Evolutionary conservation across 1,140 invertebrate species (phyloP).

Genomic region (Pogonognathellus flavescens): DNA sequence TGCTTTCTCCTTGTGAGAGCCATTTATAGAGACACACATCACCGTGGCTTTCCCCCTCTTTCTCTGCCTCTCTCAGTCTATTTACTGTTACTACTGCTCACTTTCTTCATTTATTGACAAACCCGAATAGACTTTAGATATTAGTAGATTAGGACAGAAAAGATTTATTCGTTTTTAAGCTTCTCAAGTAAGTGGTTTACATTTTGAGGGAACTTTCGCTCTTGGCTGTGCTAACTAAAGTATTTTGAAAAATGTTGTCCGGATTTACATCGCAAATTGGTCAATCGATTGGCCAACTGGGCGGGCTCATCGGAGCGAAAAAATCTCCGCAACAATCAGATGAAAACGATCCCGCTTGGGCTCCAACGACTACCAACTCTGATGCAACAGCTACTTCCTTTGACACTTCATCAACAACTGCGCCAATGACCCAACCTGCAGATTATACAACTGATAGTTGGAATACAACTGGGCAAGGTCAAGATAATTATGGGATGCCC

Average conservation of each 20-base stretch:
- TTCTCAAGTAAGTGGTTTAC: constrained; percentile 28
- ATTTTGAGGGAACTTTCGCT: not conserved
- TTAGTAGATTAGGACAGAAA: too few species aligned
- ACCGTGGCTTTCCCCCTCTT: not conserved
- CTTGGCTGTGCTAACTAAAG: not conserved
- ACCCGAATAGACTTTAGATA: constrained; percentile 13
- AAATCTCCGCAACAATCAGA: constrained; percentile 46
- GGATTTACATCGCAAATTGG: constrained; percentile 34
- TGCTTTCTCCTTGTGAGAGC: constrained; percentile 41
- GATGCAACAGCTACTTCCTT: constrained; percentile 31
- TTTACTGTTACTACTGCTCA: not conserved
- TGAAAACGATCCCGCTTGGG: constrained; percentile 36
- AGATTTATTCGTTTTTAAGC: constrained; percentile 38
- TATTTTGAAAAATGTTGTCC: constrained; percentile 21
- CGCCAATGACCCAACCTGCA: constrained; percentile 9
- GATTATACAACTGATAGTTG: constrained; percentile 25
- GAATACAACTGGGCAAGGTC: constrained; percentile 26
- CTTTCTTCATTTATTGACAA: not conserved
- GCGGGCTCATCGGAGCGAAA: constrained; percentile 40
- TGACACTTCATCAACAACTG: constrained; percentile 26
- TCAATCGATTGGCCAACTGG: constrained; percentile 17
- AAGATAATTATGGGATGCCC: constrained; percentile 13
- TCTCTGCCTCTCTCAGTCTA: constrained; percentile 9
- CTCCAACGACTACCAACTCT: constrained; percentile 14
- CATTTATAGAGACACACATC: constrained; percentile 14